Base-by-base conservation (phyloP, 2,888 invertebrate genomes). In the Megastigmus dorsalis region DNA sequence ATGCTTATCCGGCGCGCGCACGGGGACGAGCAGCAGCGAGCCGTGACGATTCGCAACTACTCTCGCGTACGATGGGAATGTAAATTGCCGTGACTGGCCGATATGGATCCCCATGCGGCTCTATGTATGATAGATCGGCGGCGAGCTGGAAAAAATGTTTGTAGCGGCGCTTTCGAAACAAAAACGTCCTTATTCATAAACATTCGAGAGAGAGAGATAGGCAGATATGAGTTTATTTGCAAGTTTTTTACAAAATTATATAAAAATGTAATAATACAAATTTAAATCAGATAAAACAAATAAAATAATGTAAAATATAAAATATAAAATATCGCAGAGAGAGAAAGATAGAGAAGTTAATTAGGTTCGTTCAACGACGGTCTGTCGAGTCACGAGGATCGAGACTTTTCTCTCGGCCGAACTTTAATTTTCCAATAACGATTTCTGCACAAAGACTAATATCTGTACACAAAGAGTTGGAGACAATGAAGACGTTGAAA, bases 11-110 rank as follows among this genome's bases (percentile, higher is more conserved):
- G n/a, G n/a, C n/a, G 30, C 3, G 30, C n/a, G 0, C 23, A 23
- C 48, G 13, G 28, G 13, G n/a, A n/a, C n/a, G n/a, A n/a, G n/a
- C n/a, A n/a, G n/a, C n/a, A n/a, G n/a, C n/a, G n/a, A n/a, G n/a
- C n/a, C n/a, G n/a, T 41, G 26, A 52, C 54, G 69, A 69, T 60
- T 60, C 60, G 52, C 60, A 41, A 52, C 18, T 50, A 20, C 9
- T 23, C 20, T 50, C 41, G 9, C 7, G 28, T 52, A 33, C 36
- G 1, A 26, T 50, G 59, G 41, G 60, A 52, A 60, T 52, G 60
- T 69, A 69, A 69, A 69, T 66, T 41, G 65, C 54, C 54, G 43
- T 69, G 69, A 60, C 69, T 50, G 15, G 15, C 33, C 69, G 41
- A 41, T 54, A 69, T n/a, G n/a, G 33, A 33, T 43, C 9, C 33